A percentile compares a stretch with the other conserved stretches of the same genome.
Evolutionary conservation across 2,888 invertebrate species (phyloP).

Genomic region (Enchytraeus crypticus): DNA sequence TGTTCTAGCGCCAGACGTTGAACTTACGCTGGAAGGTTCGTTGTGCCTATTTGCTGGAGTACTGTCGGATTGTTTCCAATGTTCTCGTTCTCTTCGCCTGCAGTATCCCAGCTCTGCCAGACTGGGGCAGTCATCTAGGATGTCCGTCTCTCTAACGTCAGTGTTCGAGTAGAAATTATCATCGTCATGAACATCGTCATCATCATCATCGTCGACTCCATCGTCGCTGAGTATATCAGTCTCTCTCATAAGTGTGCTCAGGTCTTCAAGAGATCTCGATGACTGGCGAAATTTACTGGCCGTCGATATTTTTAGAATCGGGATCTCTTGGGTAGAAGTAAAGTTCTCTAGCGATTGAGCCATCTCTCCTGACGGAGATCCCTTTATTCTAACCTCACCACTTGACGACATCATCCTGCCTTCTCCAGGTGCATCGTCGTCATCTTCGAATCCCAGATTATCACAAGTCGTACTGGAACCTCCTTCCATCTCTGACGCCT

Average conservation of each 20-base stretch:
- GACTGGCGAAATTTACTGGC: no score
- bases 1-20: no score
- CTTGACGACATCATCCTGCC: background rate
- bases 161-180: background rate
- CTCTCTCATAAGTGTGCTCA: no score
- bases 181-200: constrained; percentile 5
- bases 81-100: no score
- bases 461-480: background rate
- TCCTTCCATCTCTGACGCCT: background rate
- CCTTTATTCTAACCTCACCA: background rate
- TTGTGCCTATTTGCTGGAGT: no score
- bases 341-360: background rate
- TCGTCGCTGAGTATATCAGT: background rate
- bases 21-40: no score
- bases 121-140: constrained; percentile 8
- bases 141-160: constrained; percentile 10
- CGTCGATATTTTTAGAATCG: background rate
- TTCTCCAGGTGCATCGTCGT: background rate
- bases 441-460: background rate
- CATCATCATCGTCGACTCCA: background rate
- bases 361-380: no score
- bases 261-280: no score
- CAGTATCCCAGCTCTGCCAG: background rate
- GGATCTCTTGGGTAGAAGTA: background rate
- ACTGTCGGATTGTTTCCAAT: no score